Conservation (phyloP, 2,888 invertebrate species). For the Pyrgus malvae region DNA sequence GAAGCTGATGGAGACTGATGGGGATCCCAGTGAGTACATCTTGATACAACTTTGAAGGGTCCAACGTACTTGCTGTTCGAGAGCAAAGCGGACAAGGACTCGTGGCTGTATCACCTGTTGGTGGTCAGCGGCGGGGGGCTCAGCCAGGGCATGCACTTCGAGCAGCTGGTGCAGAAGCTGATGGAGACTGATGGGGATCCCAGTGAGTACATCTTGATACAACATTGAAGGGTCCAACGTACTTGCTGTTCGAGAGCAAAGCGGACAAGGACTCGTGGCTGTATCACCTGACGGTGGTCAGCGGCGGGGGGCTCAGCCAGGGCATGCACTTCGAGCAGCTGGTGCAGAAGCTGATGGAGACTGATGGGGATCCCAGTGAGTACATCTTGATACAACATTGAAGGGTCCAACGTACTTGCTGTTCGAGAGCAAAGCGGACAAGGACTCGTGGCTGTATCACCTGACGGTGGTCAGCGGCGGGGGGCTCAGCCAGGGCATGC, state of each 20-base stretch:
- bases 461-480: constrained; percentile 96
- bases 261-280: constrained; percentile 96
- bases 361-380: constrained; percentile 95
- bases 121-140: constrained; percentile 96
- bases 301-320: constrained; percentile 93
- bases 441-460: constrained; percentile 93
- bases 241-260: constrained; percentile 94
- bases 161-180: constrained; percentile 96
- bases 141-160: constrained; percentile 96
- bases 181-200: constrained; percentile 98
- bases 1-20: constrained; percentile 97
- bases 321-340: constrained; percentile 98
- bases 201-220: constrained; percentile 78
- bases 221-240: constrained; percentile 95
- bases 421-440: constrained; percentile 95
- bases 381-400: not conserved
- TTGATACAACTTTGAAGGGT: constrained; percentile 82
- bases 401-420: constrained; percentile 96
- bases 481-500: constrained; percentile 94
- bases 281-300: constrained; percentile 94
- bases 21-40: constrained; percentile 88
- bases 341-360: constrained; percentile 97
- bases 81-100: constrained; percentile 96
- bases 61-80: constrained; percentile 97
- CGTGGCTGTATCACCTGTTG: constrained; percentile 91